Evolutionary conservation across 1,140 invertebrate genomes (phyloP), one percentile per base, ranked within the genome.

Genomic region (Halesus radiatus): DNA sequence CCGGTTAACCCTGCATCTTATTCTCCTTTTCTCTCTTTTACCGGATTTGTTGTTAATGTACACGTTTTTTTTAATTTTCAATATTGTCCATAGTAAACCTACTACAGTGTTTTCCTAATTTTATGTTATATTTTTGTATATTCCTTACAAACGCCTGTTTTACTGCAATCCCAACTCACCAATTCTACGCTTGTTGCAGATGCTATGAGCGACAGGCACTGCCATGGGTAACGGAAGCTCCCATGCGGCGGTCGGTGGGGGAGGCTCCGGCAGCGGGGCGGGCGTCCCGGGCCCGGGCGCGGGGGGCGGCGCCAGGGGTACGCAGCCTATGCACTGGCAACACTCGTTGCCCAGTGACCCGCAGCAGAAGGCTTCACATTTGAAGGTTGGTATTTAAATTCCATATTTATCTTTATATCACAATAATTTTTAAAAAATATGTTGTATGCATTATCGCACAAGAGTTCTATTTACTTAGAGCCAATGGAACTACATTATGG

Each of bases 271-370:
- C 23, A 26, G 23, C 4, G 78, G 32, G 18, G 66, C 22, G 72
- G 74, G 32, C 5, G 23, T n/a, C 66, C 37, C 66, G 22, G 70
- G 23, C 6, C 75, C 56, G 26, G 60, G 66, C 15, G 64, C n/a
- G n/a, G n/a, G 76, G 50, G 68, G 18, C 22, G 64, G 62, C 1
- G 60, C 15, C 0, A 29, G 37, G 18, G 26, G 7, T 53, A 26
- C 76, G 29, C 81, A 83, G 68, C 82, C 82, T 32, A 53, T 29
- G 5, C 82, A 83, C 37, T 83, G 82, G 82, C 82, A 83, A 6
- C 82, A 83, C 60, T 83, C 82, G 15, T 77, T 83, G 50, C 82
- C 82, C 26, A 81, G 77, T 23, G 82, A 83, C 53, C 82, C 82
- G 1, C 72, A 79, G 18, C 54, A 81, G 8, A 83, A 83, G 62